Base-by-base conservation (phyloP, 2,797 vertebrate genomes). In the Amphiprion clarkii region DNA sequence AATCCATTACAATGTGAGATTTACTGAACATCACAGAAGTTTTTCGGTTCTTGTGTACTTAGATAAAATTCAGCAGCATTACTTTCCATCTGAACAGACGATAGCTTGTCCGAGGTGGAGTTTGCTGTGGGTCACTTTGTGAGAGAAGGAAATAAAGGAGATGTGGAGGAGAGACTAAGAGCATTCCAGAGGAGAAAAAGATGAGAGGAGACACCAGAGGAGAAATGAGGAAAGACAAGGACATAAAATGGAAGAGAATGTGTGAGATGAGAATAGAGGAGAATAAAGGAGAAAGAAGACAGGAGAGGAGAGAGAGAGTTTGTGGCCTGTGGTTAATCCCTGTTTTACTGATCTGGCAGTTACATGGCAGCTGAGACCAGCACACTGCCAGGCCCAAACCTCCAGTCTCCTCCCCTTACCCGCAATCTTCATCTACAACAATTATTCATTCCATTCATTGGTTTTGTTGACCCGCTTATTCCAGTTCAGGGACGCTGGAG, bases 311-410 rank as follows among this genome's bases (percentile, higher is more conserved):
- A 79, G 62, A 76, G 62, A 31, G 25, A 70, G 25, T 77, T 80
- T 83, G 67, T 79, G 67, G 80, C 49, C 55, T 82, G 75, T 89
- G 71, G 79, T 86, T 91, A 87, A 88, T 89, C 84, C 83, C 74
- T 57, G 56, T 87, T 89, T 87, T 81, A 86, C 84, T 79, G 81
- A 84, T 86, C 53, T 87, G 85, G 80, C 83, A 83, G 68, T 80
- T 82, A 72, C 71, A 72, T 5, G 59, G 79, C 84, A 83, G 84
- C 82, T 69, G 85, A 88, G 78, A 84, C 81, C 71, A 71, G 61
- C 68, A 60, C 42, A 55, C 63, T 83, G 75, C 84, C 76, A 87
- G 74, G 74, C 63, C 5, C 42, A 54, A 65, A 77, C 62, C 69
- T 65, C 76, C 29, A 53, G 59, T 81, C 73, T 65, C 69, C 65